Evolutionary conservation across 2,888 invertebrate species (phyloP).

Genomic region (Cheilosia vernalis): DNA sequence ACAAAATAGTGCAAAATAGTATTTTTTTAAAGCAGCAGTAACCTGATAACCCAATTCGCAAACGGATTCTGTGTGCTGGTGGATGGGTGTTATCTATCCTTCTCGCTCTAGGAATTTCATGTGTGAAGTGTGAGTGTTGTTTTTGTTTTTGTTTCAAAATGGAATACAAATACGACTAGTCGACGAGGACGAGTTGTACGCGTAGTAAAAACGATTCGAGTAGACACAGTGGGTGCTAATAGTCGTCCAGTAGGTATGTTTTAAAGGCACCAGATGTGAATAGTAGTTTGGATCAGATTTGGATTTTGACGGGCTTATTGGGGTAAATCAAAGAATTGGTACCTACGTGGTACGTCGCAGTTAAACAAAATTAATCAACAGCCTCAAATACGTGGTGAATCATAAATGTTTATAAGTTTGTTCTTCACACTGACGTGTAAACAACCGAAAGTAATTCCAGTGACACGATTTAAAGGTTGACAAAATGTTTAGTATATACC

Average conservation of each 20-base stretch:
- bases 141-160: conserved; percentile 58
- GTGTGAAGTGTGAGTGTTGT: conserved; percentile 41
- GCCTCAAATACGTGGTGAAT: conserved; percentile 36
- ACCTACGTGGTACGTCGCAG: conserved; percentile 16
- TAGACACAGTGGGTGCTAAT: conserved; percentile 66
- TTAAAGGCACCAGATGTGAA: neutral
- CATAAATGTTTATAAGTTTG: conserved; percentile 18
- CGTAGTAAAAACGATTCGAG: conserved; percentile 6
- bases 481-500: neutral
- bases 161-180: conserved; percentile 19
- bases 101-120: conserved; percentile 62
- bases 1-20: conserved; percentile 16
- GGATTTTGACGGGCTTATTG: neutral
- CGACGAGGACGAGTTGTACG: conserved; percentile 30
- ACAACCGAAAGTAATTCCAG: neutral
- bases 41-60: conserved; percentile 74
- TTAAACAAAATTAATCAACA: conserved; percentile 36
- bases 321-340: neutral
- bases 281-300: too few relatives aligned
- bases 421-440: neutral
- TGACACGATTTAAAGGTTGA: conserved; percentile 1
- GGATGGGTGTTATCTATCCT: conserved; percentile 29
- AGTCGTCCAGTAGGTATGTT: conserved; percentile 60
- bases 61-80: conserved; percentile 59
- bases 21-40: conserved; percentile 55